Percentiles rank a stretch among this genome's conserved stretches.
Conservation (phyloP, 2,888 invertebrate genomes). For the Phanerotoma sp. region DNA sequence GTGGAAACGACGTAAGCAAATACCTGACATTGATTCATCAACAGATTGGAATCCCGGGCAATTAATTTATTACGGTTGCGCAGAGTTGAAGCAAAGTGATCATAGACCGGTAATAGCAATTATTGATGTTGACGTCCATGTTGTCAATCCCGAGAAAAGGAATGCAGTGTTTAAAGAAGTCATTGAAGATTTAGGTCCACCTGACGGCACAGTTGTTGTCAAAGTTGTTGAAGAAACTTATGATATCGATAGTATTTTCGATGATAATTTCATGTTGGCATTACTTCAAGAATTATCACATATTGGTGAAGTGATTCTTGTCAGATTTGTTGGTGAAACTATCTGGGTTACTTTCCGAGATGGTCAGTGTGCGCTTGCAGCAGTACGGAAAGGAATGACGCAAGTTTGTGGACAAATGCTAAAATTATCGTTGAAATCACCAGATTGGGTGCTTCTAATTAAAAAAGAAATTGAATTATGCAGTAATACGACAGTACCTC, state of each 20-base stretch:
- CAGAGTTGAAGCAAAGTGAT: conserved; percentile 96
- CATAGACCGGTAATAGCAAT: conserved; percentile 94
- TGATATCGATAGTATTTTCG: conserved; percentile 67
- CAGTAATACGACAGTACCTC: conserved; percentile 80
- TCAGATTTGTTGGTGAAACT: conserved; percentile 85
- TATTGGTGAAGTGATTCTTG: conserved; percentile 87
- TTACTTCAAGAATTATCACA: conserved; percentile 79
- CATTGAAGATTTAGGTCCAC: conserved; percentile 86
- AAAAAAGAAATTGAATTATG: conserved; percentile 82
- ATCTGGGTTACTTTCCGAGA: conserved; percentile 93
- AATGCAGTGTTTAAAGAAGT: conserved; percentile 82
- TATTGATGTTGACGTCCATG: conserved; percentile 83
- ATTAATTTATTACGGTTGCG: conserved; percentile 85
- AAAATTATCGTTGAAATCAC: conserved; percentile 75
- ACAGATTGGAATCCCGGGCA: conserved; percentile 75
- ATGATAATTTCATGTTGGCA: conserved; percentile 77
- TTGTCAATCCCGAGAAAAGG: conserved; percentile 75
- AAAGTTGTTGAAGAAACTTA: conserved; percentile 61
- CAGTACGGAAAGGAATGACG: conserved; percentile 61
- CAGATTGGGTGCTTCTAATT: conserved; percentile 81
- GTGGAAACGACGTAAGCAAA: conserved; percentile 81
- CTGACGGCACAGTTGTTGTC: conserved; percentile 91
- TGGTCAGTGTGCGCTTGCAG: conserved; percentile 83
- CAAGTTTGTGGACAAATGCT: conserved; percentile 69
- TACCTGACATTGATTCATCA: conserved; percentile 65